phyloP scores from a whole-genome alignment of 2,888 invertebrate species.

The Erebia aethiops region DNA sequence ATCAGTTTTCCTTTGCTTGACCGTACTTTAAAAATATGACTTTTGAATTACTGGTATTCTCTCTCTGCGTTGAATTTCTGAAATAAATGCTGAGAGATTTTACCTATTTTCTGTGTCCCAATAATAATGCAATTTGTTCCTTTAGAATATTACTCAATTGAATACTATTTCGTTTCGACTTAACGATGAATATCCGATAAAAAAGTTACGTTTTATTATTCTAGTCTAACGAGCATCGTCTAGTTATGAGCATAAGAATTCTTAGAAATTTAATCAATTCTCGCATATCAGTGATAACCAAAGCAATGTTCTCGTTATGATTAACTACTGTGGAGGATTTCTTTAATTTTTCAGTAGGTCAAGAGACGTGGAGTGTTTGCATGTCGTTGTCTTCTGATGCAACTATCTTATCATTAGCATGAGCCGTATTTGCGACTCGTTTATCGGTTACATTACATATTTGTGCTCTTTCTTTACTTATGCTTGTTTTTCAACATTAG shows the following conservation, averaged over 20 bases:
- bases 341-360: conserved; percentile 42
- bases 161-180: too few species aligned
- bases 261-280: background rate
- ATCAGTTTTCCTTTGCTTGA: too few species aligned
- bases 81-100: too few species aligned
- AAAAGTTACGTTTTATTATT: too few species aligned
- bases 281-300: conserved; percentile 9
- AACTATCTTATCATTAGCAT: conserved; percentile 46
- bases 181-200: too few species aligned
- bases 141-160: too few species aligned
- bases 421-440: conserved; percentile 39
- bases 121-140: too few species aligned
- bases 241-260: background rate
- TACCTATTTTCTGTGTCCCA: too few species aligned
- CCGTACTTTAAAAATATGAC: too few species aligned
- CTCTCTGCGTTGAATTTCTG: too few species aligned
- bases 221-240: too few species aligned
- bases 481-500: conserved; percentile 34
- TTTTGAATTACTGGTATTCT: too few species aligned
- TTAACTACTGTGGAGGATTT: conserved; percentile 27
- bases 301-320: conserved; percentile 8
- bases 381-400: conserved; percentile 39
- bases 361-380: conserved; percentile 41
- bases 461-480: conserved; percentile 43
- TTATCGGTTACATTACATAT: conserved; percentile 46